Conservation (phyloP, 2,888 invertebrate genomes). For the Priocnemis perturbator region DNA sequence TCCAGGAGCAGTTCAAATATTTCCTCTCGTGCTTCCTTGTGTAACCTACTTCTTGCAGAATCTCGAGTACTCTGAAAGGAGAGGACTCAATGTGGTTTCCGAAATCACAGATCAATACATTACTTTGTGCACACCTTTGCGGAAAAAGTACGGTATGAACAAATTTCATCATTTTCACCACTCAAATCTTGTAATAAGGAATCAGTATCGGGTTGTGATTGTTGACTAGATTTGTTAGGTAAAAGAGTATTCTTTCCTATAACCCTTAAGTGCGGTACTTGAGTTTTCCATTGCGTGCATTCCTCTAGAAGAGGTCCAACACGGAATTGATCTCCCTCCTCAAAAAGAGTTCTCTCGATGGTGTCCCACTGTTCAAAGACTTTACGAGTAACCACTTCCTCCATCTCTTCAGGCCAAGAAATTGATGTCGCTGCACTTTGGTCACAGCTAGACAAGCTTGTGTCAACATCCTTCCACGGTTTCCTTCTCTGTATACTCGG, state of each 20-base stretch:
- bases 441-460: conserved; percentile 55
- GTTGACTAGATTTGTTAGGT: conserved; percentile 1
- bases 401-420: conserved; percentile 67
- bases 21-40: conserved; percentile 52
- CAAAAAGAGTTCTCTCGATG: conserved; percentile 65
- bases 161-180: conserved; percentile 33
- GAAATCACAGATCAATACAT: background rate
- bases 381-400: conserved; percentile 61
- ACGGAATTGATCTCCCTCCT: conserved; percentile 57
- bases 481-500: conserved; percentile 45
- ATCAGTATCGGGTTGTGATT: background rate
- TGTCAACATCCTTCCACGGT: conserved; percentile 42
- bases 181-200: conserved; percentile 16
- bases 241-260: conserved; percentile 31
- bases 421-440: conserved; percentile 50
- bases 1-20: conserved; percentile 65
- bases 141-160: conserved; percentile 33
- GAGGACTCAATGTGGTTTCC: background rate
- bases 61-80: conserved; percentile 48
- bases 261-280: conserved; percentile 67
- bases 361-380: conserved; percentile 65
- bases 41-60: conserved; percentile 30
- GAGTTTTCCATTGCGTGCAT: conserved; percentile 68
- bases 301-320: conserved; percentile 59
- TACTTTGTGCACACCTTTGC: conserved; percentile 31